Conservation (phyloP, 2,888 invertebrate species). For the Chrysina gloriosa region DNA sequence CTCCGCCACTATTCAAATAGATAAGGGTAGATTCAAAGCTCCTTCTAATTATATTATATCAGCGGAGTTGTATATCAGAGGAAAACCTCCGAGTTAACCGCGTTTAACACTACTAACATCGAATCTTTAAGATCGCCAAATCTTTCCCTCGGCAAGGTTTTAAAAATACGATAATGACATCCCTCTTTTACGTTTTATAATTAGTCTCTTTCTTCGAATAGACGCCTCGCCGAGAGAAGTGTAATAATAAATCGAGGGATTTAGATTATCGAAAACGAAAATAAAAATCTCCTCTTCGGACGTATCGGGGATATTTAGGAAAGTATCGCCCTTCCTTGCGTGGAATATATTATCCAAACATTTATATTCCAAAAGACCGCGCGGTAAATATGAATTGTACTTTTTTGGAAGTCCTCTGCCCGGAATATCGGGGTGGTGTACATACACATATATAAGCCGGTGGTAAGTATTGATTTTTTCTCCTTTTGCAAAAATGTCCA, state of each 20-base stretch:
- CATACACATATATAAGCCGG: background rate
- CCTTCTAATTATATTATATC: conserved; percentile 66
- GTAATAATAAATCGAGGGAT: conserved; percentile 24
- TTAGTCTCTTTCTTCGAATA: background rate
- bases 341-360: conserved; percentile 13
- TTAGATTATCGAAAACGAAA: conserved; percentile 13
- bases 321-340: conserved; percentile 1
- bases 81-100: conserved; percentile 49
- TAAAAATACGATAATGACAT: conserved; percentile 22
- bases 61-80: conserved; percentile 65
- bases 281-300: too few relatives aligned
- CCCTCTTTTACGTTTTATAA: conserved; percentile 14
- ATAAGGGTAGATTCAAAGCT: conserved; percentile 65
- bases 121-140: conserved; percentile 28
- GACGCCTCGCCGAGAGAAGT: background rate
- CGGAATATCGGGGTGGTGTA: background rate
- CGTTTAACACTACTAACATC: conserved; percentile 48
- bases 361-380: conserved; percentile 14
- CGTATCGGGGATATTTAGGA: too few relatives aligned
- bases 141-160: conserved; percentile 1
- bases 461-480: background rate
- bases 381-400: conserved; percentile 17
- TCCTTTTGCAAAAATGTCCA: background rate
- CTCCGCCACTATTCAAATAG: conserved; percentile 65
- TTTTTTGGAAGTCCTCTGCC: background rate